Evolutionary conservation across 2,113 vertebrate genomes (phyloP).

Genomic region (Trichechus manatus): DNA sequence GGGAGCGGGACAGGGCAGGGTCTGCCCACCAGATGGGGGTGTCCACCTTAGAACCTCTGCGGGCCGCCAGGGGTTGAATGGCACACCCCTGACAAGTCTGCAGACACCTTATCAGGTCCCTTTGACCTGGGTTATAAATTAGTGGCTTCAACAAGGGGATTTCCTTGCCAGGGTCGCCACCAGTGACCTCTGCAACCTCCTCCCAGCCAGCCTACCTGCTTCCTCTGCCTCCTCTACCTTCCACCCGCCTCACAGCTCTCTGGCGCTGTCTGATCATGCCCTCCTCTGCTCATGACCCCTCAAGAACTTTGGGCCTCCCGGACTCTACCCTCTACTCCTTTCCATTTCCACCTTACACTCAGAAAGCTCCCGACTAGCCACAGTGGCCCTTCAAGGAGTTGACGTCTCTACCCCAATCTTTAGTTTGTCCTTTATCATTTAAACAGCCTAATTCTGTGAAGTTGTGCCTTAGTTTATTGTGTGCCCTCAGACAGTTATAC

Average conservation of each 20-base stretch:
- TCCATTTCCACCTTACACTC: background rate
- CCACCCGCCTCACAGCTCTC: background rate
- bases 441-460: background rate
- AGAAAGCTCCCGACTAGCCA: background rate
- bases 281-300: background rate
- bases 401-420: background rate
- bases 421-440: background rate
- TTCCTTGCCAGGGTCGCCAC: background rate
- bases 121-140: background rate
- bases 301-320: background rate
- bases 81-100: background rate
- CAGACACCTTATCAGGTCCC: background rate
- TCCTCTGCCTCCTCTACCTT: too few relatives aligned
- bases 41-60: background rate
- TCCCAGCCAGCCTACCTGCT: background rate
- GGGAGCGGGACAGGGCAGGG: background rate
- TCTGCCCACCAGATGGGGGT: background rate
- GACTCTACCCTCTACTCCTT: background rate
- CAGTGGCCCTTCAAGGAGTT: background rate
- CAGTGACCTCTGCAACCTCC: background rate
- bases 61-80: background rate
- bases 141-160: background rate
- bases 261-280: fast-evolving
- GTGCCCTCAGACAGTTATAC: fast-evolving
- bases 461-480: background rate